Evolutionary conservation across 1,140 invertebrate genomes (phyloP), one percentile per base, ranked within the genome.

Genomic region (Caenorhabditis inopinata): DNA sequence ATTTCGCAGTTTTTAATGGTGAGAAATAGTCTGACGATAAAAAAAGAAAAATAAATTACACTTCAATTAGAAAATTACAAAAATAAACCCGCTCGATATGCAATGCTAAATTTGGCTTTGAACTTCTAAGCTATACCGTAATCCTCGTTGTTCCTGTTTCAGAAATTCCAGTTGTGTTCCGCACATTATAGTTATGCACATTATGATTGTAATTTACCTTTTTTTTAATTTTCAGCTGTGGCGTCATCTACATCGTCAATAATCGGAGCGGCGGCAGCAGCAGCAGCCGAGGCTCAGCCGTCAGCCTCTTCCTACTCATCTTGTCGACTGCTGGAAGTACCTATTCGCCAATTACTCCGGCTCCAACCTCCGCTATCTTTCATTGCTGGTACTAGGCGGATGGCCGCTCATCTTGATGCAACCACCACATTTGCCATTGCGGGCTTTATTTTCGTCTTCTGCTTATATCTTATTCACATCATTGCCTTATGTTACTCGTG

Each of bases 401-500:
- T 68, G 58, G 58, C 58, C 29, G 32, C 62, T 47, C 42, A 62
- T 11, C 35, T 47, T 42, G 29, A 80, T 75, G 7, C 75, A 6
- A 11, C 75, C 6, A 53, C 62, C 42, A 6, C 49, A 12, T 14
- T 35, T 6, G 77, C 76, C 32, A 74, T 58, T n/a, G 29, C 38
- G 47, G 85, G 18, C 32, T 87, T 29, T 18, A 25, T 87, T 9
- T 88, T 87, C 73, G 51, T 88, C 25, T 38, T 29, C 14, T 83
- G 87, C 29, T 78, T 88, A 21, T 87, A 88, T 51, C 48, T 88
- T n/a, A 51, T 87, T 11, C 86, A 87, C 81, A 46, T 85, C 7
- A 75, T 87, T 76, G 85, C 86, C n/a, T 81, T 87, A 27, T 80
- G 78, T 47, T 87, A 88, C 80, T 87, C 76, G 86, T 87, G 68